These are phyloP conservation scores for Dipodomys ordii DNA, from an alignment of 2,113 vertebrate genomes.

Conservation along the genomic window DNA sequence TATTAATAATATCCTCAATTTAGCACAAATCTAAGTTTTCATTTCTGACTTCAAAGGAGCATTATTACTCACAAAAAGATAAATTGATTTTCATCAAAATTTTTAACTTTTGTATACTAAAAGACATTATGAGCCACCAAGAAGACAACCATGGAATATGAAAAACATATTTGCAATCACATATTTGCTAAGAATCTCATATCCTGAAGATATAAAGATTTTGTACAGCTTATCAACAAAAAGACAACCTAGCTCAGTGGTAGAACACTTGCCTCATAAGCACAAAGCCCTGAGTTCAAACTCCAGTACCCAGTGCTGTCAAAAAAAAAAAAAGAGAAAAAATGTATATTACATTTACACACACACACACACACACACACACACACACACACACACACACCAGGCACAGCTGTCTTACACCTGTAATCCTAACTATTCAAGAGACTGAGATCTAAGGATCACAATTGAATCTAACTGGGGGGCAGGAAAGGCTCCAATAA, in stretches of 20 bases:
- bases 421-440: too few species aligned
- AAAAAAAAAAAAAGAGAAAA: not conserved
- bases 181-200: not conserved
- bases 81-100: conserved; percentile 21
- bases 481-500: too few species aligned
- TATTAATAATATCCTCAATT: conserved; percentile 31
- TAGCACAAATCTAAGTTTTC: conserved; percentile 36
- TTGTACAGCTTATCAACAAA: not conserved
- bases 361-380: too few species aligned
- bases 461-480: too few species aligned
- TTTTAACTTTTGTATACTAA: not conserved
- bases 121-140: not conserved
- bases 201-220: conserved; percentile 1
- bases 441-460: too few species aligned
- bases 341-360: not conserved
- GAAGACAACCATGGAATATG: not conserved
- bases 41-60: conserved; percentile 10
- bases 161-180: not conserved
- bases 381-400: too few species aligned
- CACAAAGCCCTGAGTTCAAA: too few species aligned
- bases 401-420: too few species aligned
- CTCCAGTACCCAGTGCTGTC: not conserved
- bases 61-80: not conserved
- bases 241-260: not conserved
- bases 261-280: too few species aligned